Evolutionary conservation across 1,140 invertebrate species (phyloP).

Genomic region (Sycobia sp.): DNA sequence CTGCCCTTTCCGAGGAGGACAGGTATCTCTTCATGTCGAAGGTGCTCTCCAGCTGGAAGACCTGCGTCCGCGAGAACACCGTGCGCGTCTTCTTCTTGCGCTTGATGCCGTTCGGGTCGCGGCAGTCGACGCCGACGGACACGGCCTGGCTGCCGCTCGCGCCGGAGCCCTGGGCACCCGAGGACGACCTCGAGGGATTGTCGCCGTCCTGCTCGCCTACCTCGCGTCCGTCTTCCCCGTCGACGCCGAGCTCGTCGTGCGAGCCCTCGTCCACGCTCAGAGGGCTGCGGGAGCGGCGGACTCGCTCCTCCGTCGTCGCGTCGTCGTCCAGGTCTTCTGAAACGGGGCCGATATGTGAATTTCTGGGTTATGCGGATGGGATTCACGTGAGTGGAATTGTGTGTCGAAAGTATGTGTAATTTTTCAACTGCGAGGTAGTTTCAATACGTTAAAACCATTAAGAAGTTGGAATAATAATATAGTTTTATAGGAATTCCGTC

Average conservation of each 20-base stretch:
- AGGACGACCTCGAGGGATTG: conserved; percentile 58
- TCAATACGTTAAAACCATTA: too few species aligned
- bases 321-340: conserved; percentile 60
- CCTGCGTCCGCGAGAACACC: conserved; percentile 92
- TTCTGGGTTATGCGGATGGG: background rate
- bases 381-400: too few species aligned
- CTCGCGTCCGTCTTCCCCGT: conserved; percentile 61
- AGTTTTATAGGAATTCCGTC: too few species aligned
- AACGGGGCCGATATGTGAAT: background rate
- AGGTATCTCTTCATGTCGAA: conserved; percentile 98
- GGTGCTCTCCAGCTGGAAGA: conserved; percentile 96
- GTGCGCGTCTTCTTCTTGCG: conserved; percentile 98
- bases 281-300: conserved; percentile 51
- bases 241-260: conserved; percentile 74
- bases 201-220: conserved; percentile 69
- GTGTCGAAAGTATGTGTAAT: too few species aligned
- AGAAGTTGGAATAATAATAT: too few species aligned
- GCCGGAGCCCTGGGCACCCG: conserved; percentile 59
- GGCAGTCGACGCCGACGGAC: conserved; percentile 53
- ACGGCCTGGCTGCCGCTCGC: conserved; percentile 41
- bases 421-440: too few species aligned
- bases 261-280: conserved; percentile 67
- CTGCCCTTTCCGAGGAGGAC: conserved; percentile 93
- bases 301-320: conserved; percentile 46
- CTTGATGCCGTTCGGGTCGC: conserved; percentile 67